Evolutionary conservation across 2,888 invertebrate species (phyloP).

Genomic region (Nemoura dubitans): DNA sequence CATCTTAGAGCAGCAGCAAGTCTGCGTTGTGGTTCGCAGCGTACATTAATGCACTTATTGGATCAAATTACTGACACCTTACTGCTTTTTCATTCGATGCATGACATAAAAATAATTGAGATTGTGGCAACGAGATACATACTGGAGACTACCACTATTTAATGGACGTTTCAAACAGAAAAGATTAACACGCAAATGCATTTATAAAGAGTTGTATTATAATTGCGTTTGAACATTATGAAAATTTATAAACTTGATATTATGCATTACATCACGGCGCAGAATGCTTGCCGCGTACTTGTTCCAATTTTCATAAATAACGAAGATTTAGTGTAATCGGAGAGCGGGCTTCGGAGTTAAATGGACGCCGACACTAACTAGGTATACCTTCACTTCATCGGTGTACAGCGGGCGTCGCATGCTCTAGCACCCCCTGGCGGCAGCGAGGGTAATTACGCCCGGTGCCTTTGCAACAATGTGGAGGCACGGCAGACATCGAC

Average conservation of each 20-base stretch:
- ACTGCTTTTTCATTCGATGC: neutral
- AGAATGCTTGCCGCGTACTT: neutral
- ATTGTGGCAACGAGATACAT: neutral
- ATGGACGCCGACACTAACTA: neutral
- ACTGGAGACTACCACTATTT: neutral
- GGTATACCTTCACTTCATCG: neutral
- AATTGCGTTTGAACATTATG: neutral
- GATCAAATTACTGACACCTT: neutral
- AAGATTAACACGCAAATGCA: neutral
- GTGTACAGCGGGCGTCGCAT: neutral
- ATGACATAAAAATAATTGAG: neutral
- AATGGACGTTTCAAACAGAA: neutral
- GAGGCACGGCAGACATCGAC: no score
- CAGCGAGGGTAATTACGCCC: neutral
- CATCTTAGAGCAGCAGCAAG: neutral
- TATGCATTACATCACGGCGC: neutral
- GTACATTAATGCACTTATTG: neutral
- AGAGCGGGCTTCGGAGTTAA: neutral
- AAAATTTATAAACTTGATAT: slow-evolving; percentile 12
- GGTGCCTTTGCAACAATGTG: neutral
- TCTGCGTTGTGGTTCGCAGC: neutral
- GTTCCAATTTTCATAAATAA: slow-evolving; percentile 4
- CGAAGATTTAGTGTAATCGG: slow-evolving; percentile 7
- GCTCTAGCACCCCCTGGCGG: neutral
- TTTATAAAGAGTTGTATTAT: neutral